Conservation (phyloP, 2,797 vertebrate species). For the Pangasius krempfi region DNA sequence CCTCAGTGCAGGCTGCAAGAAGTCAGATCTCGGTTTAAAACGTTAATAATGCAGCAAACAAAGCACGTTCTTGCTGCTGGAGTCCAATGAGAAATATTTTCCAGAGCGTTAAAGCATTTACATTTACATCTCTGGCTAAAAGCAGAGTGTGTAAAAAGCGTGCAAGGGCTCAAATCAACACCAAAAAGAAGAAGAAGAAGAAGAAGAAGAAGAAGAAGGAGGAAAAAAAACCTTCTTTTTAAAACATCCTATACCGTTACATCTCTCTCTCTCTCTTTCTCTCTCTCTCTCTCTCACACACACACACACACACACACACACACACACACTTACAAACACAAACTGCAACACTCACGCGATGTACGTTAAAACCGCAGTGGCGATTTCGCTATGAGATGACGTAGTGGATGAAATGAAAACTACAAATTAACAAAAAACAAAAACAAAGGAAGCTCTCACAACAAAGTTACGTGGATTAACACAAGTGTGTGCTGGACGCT, state of each 20-base stretch:
- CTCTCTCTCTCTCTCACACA: not conserved
- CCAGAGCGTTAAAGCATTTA: conserved; percentile 9
- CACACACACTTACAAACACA: not conserved
- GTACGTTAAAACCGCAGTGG: not conserved
- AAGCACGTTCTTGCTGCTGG: not conserved
- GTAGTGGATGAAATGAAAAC: not conserved
- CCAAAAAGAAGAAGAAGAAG: not conserved
- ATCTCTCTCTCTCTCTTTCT: not conserved
- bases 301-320: not conserved
- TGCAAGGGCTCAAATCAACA: not conserved
- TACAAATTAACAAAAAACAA: not conserved
- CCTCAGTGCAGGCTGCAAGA: not conserved
- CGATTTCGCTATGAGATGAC: conserved; percentile 33
- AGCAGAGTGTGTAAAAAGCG: not conserved
- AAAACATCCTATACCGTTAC: not conserved
- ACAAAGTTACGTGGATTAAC: not conserved
- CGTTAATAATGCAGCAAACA: not conserved
- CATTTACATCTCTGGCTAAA: not conserved
- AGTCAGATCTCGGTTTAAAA: not conserved
- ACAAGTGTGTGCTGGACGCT: not conserved
- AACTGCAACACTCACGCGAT: not conserved
- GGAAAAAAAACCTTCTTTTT: not conserved
- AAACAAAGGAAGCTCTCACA: not conserved
- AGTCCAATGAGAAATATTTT: not conserved
- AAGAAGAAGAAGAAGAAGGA: not conserved